Base-by-base conservation (phyloP, 2,888 invertebrate genomes). In the Zygaena filipendulae region DNA sequence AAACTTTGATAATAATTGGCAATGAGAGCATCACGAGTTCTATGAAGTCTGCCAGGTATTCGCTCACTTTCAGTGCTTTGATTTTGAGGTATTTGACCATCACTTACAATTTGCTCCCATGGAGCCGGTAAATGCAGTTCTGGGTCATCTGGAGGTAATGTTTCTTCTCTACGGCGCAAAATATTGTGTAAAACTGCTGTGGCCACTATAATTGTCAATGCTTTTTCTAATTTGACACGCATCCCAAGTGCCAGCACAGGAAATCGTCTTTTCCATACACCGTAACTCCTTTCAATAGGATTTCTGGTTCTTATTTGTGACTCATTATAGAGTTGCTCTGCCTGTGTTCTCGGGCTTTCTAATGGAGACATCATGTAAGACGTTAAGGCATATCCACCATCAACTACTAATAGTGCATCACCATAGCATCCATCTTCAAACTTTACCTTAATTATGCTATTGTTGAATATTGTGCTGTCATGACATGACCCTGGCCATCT, bases 261-360 rank as follows among this genome's bases (percentile, higher is more conserved):
- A 23, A 31, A 31, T 21, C 31, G 8, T 5, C 19, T 26, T 23
- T 31, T 31, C 11, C 18, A 20, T 10, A 27, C 27, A 13, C 26
- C 26, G 27, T 21, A 27, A 7, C 16, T 12, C 9, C 35, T 21
- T 25, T 35, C 28, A 6, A 30, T 29, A 11, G 16, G n/a, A 24
- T 33, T 33, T 21, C 37, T 21, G 3, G 28, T 40, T 13, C 33
- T 25, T 23, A 40, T 42, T 24, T 40, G 38, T 9, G 35, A 25
- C 22, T 40, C 37, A 35, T 39, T 41, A 10, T 41, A 43, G 2
- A 38, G 24, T 2, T 31, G 11, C 24, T 40, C 35, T 13, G n/a
- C 36, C 18, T 12, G 29, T 10, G 37, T 27, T 21, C 16, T 18
- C 3, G 30, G 34, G 8, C 30, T 36, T 9, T 30, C 22, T 19